A percentile compares a stretch with the other conserved stretches of the same genome.
phyloP scores from a whole-genome alignment of 2,113 vertebrate genomes.

The Aspidoscelis tigris region DNA sequence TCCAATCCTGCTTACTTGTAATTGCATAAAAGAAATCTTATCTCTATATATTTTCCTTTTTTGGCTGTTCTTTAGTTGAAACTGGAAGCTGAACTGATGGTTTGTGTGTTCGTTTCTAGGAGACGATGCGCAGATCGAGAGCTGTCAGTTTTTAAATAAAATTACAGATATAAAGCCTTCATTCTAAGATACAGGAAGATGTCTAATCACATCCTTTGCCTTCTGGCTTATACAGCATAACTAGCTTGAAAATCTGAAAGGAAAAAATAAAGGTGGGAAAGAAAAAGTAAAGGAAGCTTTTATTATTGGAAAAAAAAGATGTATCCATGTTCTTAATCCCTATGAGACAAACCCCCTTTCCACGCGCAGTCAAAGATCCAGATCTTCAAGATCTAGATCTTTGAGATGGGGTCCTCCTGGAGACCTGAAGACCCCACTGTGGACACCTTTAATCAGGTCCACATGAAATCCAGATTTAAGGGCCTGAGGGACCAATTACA shows the following conservation, averaged over 20 bases:
- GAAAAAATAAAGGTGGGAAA: too few species aligned
- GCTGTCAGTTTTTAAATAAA: slow-evolving; percentile 14
- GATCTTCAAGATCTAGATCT: too few species aligned
- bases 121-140: slow-evolving; percentile 24
- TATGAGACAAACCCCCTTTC: too few species aligned
- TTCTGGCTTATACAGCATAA: slow-evolving; percentile 16
- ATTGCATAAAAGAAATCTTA: not conserved
- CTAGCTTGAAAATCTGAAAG: too few species aligned
- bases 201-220: slow-evolving; percentile 28
- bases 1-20: slow-evolving; percentile 1
- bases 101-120: slow-evolving; percentile 22
- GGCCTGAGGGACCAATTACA: too few species aligned
- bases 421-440: too few species aligned
- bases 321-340: too few species aligned
- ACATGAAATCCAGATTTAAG: too few species aligned
- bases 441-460: too few species aligned
- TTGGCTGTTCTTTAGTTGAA: slow-evolving; percentile 14
- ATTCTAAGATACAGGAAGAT: slow-evolving; percentile 6
- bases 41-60: slow-evolving; percentile 52
- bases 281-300: not conserved
- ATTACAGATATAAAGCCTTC: slow-evolving; percentile 11
- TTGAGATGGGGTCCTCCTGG: too few species aligned
- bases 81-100: slow-evolving; percentile 23
- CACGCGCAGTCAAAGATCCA: too few species aligned
- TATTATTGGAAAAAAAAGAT: not conserved